Evolutionary conservation across 2,797 vertebrate species (phyloP).

Genomic region (Muraenolepis orangiensis): DNA sequence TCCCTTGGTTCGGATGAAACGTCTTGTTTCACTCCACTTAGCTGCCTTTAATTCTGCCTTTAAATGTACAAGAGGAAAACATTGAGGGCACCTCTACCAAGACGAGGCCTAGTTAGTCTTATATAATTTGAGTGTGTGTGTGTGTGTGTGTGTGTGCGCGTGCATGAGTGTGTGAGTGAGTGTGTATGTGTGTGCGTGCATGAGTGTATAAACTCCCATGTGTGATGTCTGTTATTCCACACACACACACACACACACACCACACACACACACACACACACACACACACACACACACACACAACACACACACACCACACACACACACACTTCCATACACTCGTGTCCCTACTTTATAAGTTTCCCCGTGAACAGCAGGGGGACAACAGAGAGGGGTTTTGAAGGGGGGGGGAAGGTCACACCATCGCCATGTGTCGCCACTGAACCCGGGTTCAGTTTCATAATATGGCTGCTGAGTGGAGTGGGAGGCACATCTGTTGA

Average conservation of each 20-base stretch:
- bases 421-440: constrained; percentile 25
- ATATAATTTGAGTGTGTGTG: background rate
- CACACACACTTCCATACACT: background rate
- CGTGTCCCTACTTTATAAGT: background rate
- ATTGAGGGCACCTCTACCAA: background rate
- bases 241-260: background rate
- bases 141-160: background rate
- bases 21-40: too few relatives aligned
- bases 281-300: background rate
- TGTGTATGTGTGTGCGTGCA: background rate
- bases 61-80: background rate
- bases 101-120: background rate
- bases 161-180: background rate
- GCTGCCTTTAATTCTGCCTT: background rate
- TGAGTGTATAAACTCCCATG: too few relatives aligned
- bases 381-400: constrained; percentile 3
- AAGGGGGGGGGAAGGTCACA: constrained; percentile 17
- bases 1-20: background rate
- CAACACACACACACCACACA: constrained; percentile 6
- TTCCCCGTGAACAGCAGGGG: constrained; percentile 19
- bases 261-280: background rate
- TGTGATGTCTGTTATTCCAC: background rate
- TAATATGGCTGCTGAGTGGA: constrained; percentile 41
- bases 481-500: constrained; percentile 42
- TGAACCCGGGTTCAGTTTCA: constrained; percentile 20